Conservation (phyloP, 2,888 invertebrate species). For the Mimachlamys varia region DNA sequence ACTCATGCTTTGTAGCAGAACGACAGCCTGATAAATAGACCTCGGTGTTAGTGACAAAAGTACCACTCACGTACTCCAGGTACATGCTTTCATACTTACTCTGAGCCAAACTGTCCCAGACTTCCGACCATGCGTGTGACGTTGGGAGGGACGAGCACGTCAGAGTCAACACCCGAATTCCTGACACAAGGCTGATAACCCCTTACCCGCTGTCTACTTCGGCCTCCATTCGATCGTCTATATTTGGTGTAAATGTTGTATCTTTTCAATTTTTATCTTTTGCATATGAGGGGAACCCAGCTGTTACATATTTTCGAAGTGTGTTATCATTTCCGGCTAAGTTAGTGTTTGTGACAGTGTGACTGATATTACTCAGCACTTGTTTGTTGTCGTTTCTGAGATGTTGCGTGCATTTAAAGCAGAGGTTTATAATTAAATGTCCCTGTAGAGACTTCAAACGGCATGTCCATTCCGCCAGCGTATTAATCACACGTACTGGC, state of each 20-base stretch:
- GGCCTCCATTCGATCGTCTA: neutral
- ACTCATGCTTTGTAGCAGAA: neutral
- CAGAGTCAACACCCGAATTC: conserved; percentile 15
- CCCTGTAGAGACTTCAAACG: neutral
- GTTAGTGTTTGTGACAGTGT: neutral
- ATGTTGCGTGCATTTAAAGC: neutral
- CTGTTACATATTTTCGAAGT: neutral
- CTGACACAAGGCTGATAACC: neutral
- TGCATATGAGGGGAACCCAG: neutral
- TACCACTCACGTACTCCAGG: neutral
- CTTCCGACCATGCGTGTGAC: neutral
- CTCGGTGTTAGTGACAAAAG: neutral
- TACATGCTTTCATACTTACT: neutral
- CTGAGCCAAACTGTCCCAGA: neutral
- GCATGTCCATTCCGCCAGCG: neutral
- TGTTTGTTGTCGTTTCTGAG: neutral
- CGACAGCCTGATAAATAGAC: neutral
- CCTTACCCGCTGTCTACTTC: neutral
- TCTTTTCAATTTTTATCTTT: conserved; percentile 27
- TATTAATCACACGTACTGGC: neutral
- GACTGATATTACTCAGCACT: neutral
- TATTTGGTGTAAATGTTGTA: neutral
- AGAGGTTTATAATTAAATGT: neutral
- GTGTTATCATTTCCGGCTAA: neutral
- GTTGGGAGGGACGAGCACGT: neutral